Evolutionary conservation across 1,140 invertebrate genomes (phyloP).

Genomic region (Cyclina sinensis): DNA sequence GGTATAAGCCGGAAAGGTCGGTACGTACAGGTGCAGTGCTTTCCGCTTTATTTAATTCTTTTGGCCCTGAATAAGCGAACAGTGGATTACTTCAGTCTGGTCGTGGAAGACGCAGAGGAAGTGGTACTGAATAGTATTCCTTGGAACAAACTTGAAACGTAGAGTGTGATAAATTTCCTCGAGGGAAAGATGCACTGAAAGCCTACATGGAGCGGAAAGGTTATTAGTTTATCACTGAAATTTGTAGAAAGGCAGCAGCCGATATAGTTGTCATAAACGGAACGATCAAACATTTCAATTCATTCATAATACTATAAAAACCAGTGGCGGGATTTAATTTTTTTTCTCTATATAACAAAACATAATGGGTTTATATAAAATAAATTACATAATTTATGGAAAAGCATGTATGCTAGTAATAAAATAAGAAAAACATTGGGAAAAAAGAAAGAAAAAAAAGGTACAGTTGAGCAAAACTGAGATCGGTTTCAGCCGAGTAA

Average conservation of each 20-base stretch:
- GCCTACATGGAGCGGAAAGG: not conserved
- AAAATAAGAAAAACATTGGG: too few relatives aligned
- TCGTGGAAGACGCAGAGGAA: conserved; percentile 82
- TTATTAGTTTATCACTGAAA: not conserved
- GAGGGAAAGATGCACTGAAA: not conserved
- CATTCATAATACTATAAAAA: too few relatives aligned
- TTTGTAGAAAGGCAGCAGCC: not conserved
- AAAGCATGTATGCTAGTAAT: too few relatives aligned
- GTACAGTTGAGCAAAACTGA: too few relatives aligned
- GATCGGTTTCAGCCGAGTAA: too few relatives aligned
- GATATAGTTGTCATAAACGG: not conserved
- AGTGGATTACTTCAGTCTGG: conserved; percentile 82
- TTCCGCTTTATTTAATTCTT: conserved; percentile 69
- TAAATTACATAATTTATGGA: too few relatives aligned
- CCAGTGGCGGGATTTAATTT: too few relatives aligned
- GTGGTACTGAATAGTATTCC: conserved; percentile 68
- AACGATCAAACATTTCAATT: too few relatives aligned
- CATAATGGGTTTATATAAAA: too few relatives aligned
- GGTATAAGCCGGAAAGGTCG: not conserved
- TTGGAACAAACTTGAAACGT: conserved; percentile 68
- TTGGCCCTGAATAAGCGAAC: conserved; percentile 65
- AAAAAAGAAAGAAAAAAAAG: too few relatives aligned
- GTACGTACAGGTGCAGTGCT: conserved; percentile 65
- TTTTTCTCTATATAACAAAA: too few relatives aligned
- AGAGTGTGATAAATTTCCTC: conserved; percentile 45